Evolutionary conservation across 2,797 vertebrate species (phyloP), one percentile per base, ranked within the genome.

Genomic region (Nannoperca australis): DNA sequence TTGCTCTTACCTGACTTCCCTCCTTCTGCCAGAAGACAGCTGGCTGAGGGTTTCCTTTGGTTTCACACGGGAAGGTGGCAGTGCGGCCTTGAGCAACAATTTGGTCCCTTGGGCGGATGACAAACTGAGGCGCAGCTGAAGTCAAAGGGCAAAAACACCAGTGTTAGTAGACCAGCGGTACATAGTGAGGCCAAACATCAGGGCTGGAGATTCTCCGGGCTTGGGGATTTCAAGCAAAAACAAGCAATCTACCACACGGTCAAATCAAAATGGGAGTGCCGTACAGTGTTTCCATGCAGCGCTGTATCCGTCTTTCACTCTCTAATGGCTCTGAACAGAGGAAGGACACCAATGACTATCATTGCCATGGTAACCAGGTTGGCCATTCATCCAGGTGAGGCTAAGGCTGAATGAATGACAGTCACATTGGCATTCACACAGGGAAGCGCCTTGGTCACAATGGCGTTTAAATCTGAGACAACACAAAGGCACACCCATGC

Each of bases 21-120:
- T 99, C 98, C 85, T 97, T 99, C 91, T 99, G 98, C 98, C 98
- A 99, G 94, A 99, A 99, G 74, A 99, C 98, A 34, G 98, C 98
- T 49, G 98, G 98, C 79, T 99, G 98, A 20, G 98, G 98, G 85
- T 99, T 99, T 84, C 98, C 98, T 94, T 97, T 99, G 64, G 98
- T 98, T 95, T 99, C 97, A 92, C 98, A 99, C 3, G 97, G 97
- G 92, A 99, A 99, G 77, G 96, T 97, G 85, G 97, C 97, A 1
- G 96, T 97, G 70, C 97, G 97, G 66, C 98, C 98, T 88, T 99
- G 98, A 59, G 97, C 96, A 91, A 98, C 97, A 78, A 99, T 99
- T 93, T 99, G 98, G 95, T 99, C 98, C 82, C 98, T 95, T 20
- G 98, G 98, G 63, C 98, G 96, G 91, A 99, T 96, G 92, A 99